phyloP scores from a whole-genome alignment of 2,797 vertebrate genomes.

The Tokudaia muenninki region DNA sequence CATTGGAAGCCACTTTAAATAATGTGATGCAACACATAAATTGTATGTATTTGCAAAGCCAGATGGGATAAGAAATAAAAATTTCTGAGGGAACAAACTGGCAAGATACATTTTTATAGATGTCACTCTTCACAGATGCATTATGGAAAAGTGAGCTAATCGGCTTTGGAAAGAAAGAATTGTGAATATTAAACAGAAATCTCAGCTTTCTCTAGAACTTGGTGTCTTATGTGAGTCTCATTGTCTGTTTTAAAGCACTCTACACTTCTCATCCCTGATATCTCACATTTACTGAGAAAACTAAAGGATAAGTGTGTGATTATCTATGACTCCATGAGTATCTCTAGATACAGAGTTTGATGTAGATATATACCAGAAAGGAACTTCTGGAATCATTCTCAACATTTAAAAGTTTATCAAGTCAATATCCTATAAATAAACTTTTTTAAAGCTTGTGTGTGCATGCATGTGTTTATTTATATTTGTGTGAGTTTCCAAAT shows the following conservation, averaged over 20 bases:
- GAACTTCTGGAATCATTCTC: not conserved
- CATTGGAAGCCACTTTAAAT: constrained; percentile 76
- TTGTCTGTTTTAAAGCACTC: not conserved
- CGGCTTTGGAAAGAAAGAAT: constrained; percentile 43
- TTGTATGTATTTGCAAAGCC: constrained; percentile 76
- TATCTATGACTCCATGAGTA: not conserved
- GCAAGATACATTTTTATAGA: constrained; percentile 62
- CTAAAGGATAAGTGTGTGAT: not conserved
- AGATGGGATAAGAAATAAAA: constrained; percentile 72
- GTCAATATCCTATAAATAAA: constrained; percentile 35
- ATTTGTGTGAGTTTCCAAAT: not conserved
- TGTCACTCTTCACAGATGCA: constrained; percentile 61
- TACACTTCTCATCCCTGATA: not conserved
- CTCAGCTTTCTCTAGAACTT: constrained; percentile 52
- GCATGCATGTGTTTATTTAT: not conserved
- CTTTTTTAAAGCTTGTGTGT: constrained; percentile 17
- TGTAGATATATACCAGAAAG: not conserved
- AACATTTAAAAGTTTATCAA: not conserved
- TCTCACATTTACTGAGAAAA: not conserved
- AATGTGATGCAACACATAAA: constrained; percentile 73
- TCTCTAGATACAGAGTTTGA: not conserved
- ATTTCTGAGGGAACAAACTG: constrained; percentile 70
- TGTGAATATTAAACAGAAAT: constrained; percentile 68
- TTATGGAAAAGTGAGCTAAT: constrained; percentile 72
- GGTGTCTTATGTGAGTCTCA: not conserved